phyloP scores from a whole-genome alignment of 2,797 vertebrate species.

The Psittacula derbiana region DNA sequence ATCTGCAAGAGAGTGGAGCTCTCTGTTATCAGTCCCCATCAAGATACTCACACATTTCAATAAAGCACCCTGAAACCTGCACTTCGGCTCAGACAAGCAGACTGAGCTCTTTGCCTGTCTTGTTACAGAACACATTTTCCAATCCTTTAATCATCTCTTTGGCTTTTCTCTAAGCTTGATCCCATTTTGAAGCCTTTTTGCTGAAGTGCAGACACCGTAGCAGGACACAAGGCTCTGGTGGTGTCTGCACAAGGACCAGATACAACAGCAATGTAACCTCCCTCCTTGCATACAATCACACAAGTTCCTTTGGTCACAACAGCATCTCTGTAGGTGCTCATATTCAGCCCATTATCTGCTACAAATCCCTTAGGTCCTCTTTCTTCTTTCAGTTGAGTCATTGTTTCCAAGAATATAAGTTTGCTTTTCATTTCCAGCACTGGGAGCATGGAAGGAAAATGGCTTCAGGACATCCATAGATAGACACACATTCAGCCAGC shows the following conservation, averaged over 20 bases:
- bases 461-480: not conserved
- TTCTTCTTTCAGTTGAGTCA: not conserved
- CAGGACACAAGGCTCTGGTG: not conserved
- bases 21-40: not conserved
- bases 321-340: not conserved
- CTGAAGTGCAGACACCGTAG: not conserved
- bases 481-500: fast-evolving
- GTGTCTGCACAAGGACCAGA: not conserved
- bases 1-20: not conserved
- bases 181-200: constrained; percentile 12
- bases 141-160: constrained; percentile 17
- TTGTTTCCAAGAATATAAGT: not conserved
- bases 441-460: not conserved
- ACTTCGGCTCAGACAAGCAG: not conserved
- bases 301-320: not conserved
- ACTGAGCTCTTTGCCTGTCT: not conserved
- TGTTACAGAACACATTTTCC: not conserved
- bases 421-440: not conserved
- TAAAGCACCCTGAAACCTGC: not conserved
- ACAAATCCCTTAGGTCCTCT: not conserved
- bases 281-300: not conserved
- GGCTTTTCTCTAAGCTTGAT: constrained; percentile 31
- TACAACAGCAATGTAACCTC: not conserved
- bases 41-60: not conserved
- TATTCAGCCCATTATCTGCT: not conserved